phyloP scores from a whole-genome alignment of 2,113 vertebrate genomes.

The Sinocyclocheilus rhinocerous region DNA sequence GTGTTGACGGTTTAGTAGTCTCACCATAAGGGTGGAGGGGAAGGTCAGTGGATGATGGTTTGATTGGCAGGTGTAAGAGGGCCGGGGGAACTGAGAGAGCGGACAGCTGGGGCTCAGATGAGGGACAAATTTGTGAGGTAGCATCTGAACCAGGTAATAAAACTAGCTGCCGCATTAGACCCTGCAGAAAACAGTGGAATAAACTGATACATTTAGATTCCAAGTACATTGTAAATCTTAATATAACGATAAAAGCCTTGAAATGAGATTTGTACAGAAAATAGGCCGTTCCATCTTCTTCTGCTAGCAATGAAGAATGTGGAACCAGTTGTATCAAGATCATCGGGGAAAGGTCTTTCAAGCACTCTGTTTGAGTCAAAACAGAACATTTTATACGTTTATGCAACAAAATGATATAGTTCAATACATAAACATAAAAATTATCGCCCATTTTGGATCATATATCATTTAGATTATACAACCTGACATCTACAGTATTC shows the following conservation, averaged over 20 bases:
- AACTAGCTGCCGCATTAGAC: conserved; percentile 91
- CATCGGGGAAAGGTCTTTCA: conserved; percentile 76
- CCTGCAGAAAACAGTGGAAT: conserved; percentile 73
- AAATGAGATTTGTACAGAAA: conserved; percentile 77
- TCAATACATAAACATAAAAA: background rate
- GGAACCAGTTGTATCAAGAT: conserved; percentile 79
- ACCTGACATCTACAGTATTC: conserved; percentile 7
- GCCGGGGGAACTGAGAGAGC: conserved; percentile 79
- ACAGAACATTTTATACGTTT: background rate
- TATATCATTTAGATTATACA: background rate
- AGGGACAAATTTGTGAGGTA: conserved; percentile 79
- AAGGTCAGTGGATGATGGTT: conserved; percentile 44
- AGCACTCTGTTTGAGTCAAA: conserved; percentile 72
- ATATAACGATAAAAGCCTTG: background rate
- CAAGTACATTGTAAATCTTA: background rate
- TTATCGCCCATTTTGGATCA: background rate
- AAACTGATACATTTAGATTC: background rate
- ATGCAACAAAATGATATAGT: background rate
- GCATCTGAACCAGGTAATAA: conserved; percentile 92
- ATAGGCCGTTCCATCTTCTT: conserved; percentile 79
- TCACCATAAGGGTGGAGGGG: conserved; percentile 68
- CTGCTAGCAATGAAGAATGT: conserved; percentile 86
- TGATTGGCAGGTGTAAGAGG: conserved; percentile 70
- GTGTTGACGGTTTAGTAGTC: conserved; percentile 6
- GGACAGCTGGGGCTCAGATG: conserved; percentile 71